Percentiles rank a stretch among this genome's conserved stretches.
Conservation (phyloP, 2,888 invertebrate genomes). For the Anthophora plumipes region DNA sequence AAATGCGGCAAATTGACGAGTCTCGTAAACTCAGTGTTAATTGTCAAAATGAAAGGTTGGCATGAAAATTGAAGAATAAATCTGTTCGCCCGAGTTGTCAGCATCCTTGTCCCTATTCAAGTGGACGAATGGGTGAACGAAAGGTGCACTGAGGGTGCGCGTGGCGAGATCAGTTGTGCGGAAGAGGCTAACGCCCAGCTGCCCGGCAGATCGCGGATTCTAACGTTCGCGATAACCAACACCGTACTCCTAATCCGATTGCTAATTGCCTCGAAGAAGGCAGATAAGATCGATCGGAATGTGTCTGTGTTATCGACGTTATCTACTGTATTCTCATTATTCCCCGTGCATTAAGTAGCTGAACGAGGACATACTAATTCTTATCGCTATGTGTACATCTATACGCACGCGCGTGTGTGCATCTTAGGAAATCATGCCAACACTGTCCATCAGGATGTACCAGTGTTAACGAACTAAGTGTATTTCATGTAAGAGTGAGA, state of each 20-base stretch:
- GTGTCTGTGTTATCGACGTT: neutral
- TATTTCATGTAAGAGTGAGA: neutral
- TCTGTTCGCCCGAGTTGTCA: neutral
- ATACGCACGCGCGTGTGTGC: no score
- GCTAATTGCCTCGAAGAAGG: conserved; percentile 8
- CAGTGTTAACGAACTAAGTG: conserved; percentile 10
- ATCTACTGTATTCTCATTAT: neutral
- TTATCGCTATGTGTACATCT: neutral
- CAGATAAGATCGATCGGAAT: conserved; percentile 42
- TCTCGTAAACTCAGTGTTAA: no score
- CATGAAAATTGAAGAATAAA: no score
- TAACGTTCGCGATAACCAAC: conserved; percentile 45
- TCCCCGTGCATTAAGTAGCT: neutral
- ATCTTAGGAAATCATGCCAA: neutral
- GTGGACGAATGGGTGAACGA: neutral
- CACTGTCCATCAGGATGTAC: neutral
- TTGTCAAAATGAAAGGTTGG: no score
- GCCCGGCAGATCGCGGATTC: conserved; percentile 67
- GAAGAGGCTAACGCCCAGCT: conserved; percentile 79
- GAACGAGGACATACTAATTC: neutral
- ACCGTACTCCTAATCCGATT: neutral
- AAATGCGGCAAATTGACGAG: no score
- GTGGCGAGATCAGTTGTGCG: conserved; percentile 64
- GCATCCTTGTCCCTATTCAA: neutral
- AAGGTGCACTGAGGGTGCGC: conserved; percentile 70